Evolutionary conservation across 2,888 invertebrate species (phyloP), one percentile per base, ranked within the genome.

Genomic region (Diaphora mendica): DNA sequence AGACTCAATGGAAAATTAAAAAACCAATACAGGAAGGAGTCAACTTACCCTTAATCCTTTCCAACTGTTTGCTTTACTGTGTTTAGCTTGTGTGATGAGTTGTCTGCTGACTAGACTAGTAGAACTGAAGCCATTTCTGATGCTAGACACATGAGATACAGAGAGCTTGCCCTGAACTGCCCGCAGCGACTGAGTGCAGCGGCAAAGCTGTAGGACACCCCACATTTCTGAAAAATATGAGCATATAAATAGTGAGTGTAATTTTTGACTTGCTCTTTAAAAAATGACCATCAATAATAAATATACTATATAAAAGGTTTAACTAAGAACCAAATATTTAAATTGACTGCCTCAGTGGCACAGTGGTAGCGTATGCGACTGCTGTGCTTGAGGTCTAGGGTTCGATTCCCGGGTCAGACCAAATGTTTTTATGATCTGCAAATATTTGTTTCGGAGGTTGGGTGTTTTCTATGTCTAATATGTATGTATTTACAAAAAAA

Each of bases 121-220:
- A 66, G 87, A 83, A 74, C 85, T 87, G 76, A 89, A 77, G 70
- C 86, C 80, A 72, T 79, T 89, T 69, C 86, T 86, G 0, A 87
- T 81, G n/a, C 89, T 83, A 0, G 90, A 84, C 7, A 88, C 75
- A 15, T 92, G 77, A 23, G 23, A 23, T n/a, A 55, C 0, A 55
- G 51, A 55, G 51, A 93, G 80, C 73, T 87, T 88, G 75, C 82
- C 89, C 48, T 88, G 89, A 3, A 82, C 88, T 0, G 78, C 81
- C 73, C 91, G 83, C 59, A 93, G 72, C 0, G 90, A 84, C 70
- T 89, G 88, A 0, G 90, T 81, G 74, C 93, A 93, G 59, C 94
- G 91, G 76, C 93, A 94, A 15, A 94, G 74, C 8, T 91, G 90
- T 9, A 90, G 83, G 59, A 91, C 83, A 79, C 89, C 91, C 90